Percentiles rank a stretch among this genome's conserved stretches.
Conservation (phyloP, 2,797 vertebrate genomes). For the Meda fulgida region DNA sequence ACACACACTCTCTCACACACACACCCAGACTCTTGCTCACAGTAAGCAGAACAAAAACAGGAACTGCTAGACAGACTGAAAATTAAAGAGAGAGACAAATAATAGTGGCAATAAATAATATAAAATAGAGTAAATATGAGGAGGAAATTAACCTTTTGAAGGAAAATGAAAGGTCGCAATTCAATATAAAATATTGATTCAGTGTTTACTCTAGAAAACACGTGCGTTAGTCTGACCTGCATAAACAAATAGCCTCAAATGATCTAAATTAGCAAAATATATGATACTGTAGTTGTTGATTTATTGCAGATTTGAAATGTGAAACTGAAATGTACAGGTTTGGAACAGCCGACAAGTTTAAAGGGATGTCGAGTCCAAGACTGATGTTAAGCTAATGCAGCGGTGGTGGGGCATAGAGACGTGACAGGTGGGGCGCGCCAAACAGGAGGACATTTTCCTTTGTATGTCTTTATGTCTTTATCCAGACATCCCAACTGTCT, state of each 20-base stretch:
- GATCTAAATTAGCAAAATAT: neutral
- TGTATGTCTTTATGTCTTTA: no score
- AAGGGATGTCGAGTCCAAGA: neutral
- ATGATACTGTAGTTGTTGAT: neutral
- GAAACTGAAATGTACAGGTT: neutral
- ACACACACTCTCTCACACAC: neutral
- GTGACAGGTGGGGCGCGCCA: no score
- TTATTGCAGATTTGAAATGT: neutral
- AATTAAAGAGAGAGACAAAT: neutral
- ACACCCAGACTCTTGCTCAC: neutral
- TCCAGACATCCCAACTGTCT: no score
- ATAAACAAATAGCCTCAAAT: neutral
- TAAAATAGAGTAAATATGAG: neutral
- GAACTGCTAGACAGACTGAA: neutral
- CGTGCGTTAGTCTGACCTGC: no score
- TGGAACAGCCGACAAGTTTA: neutral
- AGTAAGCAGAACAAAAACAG: slow-evolving; percentile 13
- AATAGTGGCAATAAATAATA: no score
- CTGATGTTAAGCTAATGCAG: no score
- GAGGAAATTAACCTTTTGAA: neutral
- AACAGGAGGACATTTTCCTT: no score
- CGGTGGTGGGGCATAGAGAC: no score
- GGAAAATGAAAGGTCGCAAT: neutral
- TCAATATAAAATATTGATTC: neutral
- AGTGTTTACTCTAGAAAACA: neutral